Percentiles rank a stretch among this genome's conserved stretches.
Conservation (phyloP, 2,797 vertebrate species). For the Malurus splendens region DNA sequence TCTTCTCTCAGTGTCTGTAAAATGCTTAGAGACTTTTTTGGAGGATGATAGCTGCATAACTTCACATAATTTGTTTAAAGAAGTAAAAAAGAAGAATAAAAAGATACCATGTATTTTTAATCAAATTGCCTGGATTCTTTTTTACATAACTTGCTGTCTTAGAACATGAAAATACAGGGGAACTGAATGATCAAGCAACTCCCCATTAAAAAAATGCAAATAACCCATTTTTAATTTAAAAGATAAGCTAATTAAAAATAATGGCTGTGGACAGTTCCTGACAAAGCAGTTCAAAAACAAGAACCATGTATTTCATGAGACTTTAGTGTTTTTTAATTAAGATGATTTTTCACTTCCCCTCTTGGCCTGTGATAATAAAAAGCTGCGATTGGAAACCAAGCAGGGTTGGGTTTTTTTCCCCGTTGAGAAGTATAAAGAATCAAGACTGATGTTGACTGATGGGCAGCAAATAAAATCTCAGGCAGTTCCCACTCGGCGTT, state of each 20-base stretch:
- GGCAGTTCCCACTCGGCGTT: not conserved
- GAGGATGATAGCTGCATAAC: not conserved
- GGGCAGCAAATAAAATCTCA: constrained; percentile 16
- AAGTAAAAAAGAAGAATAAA: constrained; percentile 2
- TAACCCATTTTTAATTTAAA: constrained; percentile 60
- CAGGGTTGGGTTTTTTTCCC: not conserved
- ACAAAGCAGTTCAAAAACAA: constrained; percentile 62
- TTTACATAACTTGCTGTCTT: not conserved
- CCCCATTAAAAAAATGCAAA: constrained; percentile 54
- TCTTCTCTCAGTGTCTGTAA: not conserved
- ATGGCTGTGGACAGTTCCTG: constrained; percentile 53
- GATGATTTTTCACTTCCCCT: constrained; percentile 55
- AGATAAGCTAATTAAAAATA: constrained; percentile 66
- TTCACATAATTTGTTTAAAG: not conserved
- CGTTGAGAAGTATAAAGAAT: constrained; percentile 21
- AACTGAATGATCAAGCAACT: constrained; percentile 29
- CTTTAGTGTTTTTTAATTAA: constrained; percentile 60
- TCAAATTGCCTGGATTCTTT: constrained; percentile 22
- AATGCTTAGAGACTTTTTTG: not conserved
- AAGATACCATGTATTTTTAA: constrained; percentile 22
- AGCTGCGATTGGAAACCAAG: constrained; percentile 24
- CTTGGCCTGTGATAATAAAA: constrained; percentile 35
- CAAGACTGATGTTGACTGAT: constrained; percentile 18
- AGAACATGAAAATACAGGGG: constrained; percentile 23
- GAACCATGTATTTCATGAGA: constrained; percentile 35